phyloP scores from a whole-genome alignment of 2,797 vertebrate species.

The Chrosomus eos region DNA sequence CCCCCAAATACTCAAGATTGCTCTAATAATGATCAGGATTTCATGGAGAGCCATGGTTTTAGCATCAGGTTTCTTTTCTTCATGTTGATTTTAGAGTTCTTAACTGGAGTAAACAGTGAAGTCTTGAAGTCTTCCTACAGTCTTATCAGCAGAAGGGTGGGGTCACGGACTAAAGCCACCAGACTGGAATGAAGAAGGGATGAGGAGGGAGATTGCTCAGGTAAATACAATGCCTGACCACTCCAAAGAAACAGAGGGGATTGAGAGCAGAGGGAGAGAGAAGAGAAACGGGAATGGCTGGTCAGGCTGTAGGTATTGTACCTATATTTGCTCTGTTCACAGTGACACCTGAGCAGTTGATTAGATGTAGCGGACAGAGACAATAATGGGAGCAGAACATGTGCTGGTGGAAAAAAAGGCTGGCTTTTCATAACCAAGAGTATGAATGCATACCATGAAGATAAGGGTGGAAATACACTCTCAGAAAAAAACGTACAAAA shows the following conservation, averaged over 20 bases:
- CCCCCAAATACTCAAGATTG: not conserved
- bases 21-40: constrained; percentile 11
- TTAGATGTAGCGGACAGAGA: constrained; percentile 41
- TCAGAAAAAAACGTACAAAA: not conserved
- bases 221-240: constrained; percentile 44
- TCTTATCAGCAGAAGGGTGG: constrained; percentile 47
- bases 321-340: constrained; percentile 59
- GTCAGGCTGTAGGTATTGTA: constrained; percentile 59
- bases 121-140: constrained; percentile 11
- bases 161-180: constrained; percentile 35
- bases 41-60: not conserved
- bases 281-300: constrained; percentile 38
- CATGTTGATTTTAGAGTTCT: constrained; percentile 27
- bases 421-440: constrained; percentile 2
- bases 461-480: not conserved
- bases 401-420: constrained; percentile 9
- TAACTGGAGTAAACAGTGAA: constrained; percentile 19
- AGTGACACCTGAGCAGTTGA: constrained; percentile 48
- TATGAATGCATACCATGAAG: not conserved
- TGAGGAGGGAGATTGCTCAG: constrained; percentile 36
- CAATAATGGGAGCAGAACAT: constrained; percentile 39
- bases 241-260: constrained; percentile 62
- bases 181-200: constrained; percentile 27
- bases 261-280: constrained; percentile 63
- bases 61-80: constrained; percentile 37